Base-by-base conservation (phyloP, 2,113 vertebrate genomes). In the Tringa solitaria region DNA sequence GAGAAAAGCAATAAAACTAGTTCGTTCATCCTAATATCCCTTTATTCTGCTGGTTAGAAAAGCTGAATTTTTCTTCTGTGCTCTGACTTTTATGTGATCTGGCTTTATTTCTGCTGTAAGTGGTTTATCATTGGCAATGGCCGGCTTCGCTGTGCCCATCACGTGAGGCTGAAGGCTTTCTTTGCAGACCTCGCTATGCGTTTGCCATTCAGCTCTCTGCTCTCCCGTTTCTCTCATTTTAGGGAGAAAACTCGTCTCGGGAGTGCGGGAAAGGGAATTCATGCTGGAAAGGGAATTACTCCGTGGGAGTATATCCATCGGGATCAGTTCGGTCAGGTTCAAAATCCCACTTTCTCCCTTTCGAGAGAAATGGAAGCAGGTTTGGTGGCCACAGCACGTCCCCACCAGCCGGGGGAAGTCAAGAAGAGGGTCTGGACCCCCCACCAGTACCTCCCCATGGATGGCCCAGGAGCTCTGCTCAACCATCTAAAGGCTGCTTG, bases 241-340 rank as follows among this genome's bases (percentile, higher is more conserved):
- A 30, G 45, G 79, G 63, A 57, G 23, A 17, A 87, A 77, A 72
- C 46, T 37, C 7, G 0, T 6, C 20, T 64, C 21, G 0, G 20
- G 57, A 67, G 41, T 0, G 3, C 43, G 56, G 73, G 35, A 35
- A 46, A 46, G 19, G 46, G 46, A 45, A 45, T 45, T 45, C n/a
- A 21, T 21, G 54, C 28, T 56, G 60, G 9, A 50, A 46, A 51
- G 14, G 65, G 20, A 21, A 32, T 32, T 35, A 37, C 28, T 59
- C 59, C 10, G 1, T 46, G 67, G 68, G 46, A 78, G 41, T 21
- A 1, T 8, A 1, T 7, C 1, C 4, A 4, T 15, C 4, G 1
- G 12, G 2, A 18, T 43, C 37, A 6, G 18, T 14, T n/a, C 0
- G 4, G 46, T 48, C 51, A 51, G 14, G 20, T 6, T 30, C 1